phyloP scores from a whole-genome alignment of 2,113 vertebrate species.

The Aspiorhynchus laticeps region DNA sequence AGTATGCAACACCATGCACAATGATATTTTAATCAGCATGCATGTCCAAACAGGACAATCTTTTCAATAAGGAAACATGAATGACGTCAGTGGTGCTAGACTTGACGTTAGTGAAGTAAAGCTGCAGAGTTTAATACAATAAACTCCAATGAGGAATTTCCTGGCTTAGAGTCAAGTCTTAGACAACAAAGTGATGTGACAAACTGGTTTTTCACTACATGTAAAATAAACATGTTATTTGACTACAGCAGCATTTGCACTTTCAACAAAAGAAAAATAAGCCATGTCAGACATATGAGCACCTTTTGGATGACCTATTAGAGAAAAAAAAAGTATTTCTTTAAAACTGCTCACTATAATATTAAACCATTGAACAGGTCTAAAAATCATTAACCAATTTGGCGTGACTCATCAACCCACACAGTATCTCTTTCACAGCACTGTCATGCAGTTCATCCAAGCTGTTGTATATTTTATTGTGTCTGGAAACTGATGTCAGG shows the following conservation, averaged over 20 bases:
- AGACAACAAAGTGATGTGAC: slow-evolving; percentile 12
- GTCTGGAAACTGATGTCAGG: slow-evolving; percentile 4
- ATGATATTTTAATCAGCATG: not conserved
- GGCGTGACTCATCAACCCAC: not conserved
- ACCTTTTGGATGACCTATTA: not conserved
- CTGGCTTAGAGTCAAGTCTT: not conserved
- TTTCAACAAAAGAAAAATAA: not conserved
- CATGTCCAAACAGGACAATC: not conserved
- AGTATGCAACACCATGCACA: not conserved
- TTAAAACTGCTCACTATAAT: not conserved
- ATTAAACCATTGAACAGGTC: not conserved
- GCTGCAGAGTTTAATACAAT: slow-evolving; percentile 54
- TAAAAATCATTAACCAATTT: not conserved
- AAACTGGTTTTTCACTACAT: not conserved
- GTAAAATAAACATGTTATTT: not conserved
- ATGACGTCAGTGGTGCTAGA: slow-evolving; percentile 48
- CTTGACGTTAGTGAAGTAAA: slow-evolving; percentile 52
- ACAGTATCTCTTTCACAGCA: not conserved
- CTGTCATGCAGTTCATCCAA: not conserved
- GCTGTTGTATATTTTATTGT: slow-evolving; percentile 3
- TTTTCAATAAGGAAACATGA: not conserved
- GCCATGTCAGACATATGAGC: not conserved
- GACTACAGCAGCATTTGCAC: no score
- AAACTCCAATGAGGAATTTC: slow-evolving; percentile 4
- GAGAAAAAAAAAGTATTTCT: not conserved